Evolutionary conservation across 23 tunicate species (phyloP), one percentile per base, ranked within the genome.

Genomic region (Halocynthia roretzi): DNA sequence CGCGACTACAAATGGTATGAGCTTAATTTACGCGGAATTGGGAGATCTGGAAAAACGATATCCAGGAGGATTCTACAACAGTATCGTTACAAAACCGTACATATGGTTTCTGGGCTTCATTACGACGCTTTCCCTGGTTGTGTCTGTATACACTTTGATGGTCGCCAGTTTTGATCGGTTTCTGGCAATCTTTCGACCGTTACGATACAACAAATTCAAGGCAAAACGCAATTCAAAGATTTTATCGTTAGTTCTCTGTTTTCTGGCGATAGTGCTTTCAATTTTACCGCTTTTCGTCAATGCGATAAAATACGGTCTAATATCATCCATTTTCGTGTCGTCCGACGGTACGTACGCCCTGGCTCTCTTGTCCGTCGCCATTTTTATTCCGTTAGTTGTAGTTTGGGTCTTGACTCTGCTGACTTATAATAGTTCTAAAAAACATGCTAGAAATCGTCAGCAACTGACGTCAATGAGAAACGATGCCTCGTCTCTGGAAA

Each of bases 81-180:
- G 56, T 50, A 53, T 52, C n/a, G 6, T 74, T 74, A 62, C 78
- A 15, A 19, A 18, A 8, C 17, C 55, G 2, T 74, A 74, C 31
- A 54, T 74, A 2, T 44, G 56, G 8, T 20, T 54, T 50, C n/a
- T 53, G 22, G 78, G 78, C 18, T 74, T 74, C 21, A 0, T 54
- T 18, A 74, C 78, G 0, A 74, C 56, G 56, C 31, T 74, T 12
- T 23, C 19, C 18, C 31, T 74, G 19, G 19, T 74, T 15, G 78
- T 74, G 56, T 74, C 78, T 4, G 31, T 74, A 8, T 74, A 74
- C 4, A 74, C 78, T 0, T 48, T 74, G 17, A 74, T 74, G 78
- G 4, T 52, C 40, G 78, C 60, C 10, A 74, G 78, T 74, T 74
- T 74, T n/a, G 78, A 74, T 6, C 65, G 78, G 1, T 74, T 74